Percentiles rank a stretch among this genome's conserved stretches.
Conservation (phyloP, 2,888 invertebrate genomes). For the Thumatha senex region DNA sequence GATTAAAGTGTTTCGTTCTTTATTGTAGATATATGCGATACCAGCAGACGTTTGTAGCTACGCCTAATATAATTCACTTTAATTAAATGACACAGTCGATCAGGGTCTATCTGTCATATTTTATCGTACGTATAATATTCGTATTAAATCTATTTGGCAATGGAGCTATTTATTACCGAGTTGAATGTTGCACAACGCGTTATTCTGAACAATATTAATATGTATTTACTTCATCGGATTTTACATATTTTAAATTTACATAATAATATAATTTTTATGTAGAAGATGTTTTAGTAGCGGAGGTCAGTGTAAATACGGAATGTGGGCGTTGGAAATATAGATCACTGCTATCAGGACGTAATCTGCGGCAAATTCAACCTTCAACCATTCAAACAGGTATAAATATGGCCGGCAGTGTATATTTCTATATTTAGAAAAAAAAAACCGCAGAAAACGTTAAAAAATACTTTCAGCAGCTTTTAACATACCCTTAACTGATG, state of each 20-base stretch:
- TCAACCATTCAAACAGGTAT: too few relatives aligned
- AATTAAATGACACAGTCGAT: not conserved
- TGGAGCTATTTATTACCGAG: conserved; percentile 12
- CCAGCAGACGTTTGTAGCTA: not conserved
- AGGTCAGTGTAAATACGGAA: not conserved
- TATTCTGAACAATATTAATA: conserved; percentile 19
- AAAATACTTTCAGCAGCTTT: too few relatives aligned
- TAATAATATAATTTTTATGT: not conserved
- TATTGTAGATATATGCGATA: too few relatives aligned
- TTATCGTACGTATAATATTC: too few relatives aligned
- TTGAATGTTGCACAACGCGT: conserved; percentile 11
- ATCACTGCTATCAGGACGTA: not conserved
- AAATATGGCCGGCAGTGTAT: too few relatives aligned
- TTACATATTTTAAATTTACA: conserved; percentile 1
- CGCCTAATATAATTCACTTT: not conserved
- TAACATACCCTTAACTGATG: too few relatives aligned
- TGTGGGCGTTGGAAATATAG: not conserved
- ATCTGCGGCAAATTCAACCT: not conserved
- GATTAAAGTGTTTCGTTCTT: too few relatives aligned
- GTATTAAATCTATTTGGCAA: conserved; percentile 12
- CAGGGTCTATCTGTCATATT: not conserved
- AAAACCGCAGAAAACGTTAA: too few relatives aligned
- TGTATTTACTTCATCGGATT: conserved; percentile 2
- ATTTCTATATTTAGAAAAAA: too few relatives aligned
- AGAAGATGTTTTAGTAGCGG: not conserved